A percentile compares a stretch with the other conserved stretches of the same genome.
phyloP scores from a whole-genome alignment of 2,797 vertebrate genomes.

The Vireo griseus region DNA sequence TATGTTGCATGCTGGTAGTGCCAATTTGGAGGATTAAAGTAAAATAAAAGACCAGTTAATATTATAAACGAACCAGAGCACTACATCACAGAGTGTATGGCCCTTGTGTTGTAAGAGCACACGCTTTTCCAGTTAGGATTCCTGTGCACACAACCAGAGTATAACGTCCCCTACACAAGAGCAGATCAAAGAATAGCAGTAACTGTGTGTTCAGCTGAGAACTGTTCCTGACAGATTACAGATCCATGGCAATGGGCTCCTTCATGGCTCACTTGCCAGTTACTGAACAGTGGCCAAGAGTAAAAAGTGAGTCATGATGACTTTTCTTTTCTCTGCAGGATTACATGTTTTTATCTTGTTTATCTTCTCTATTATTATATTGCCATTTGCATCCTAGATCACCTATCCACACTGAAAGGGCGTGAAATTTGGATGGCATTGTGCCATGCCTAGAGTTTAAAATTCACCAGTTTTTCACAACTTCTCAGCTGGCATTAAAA shows the following conservation, averaged over 20 bases:
- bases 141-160: background rate
- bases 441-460: background rate
- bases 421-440: background rate
- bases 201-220: constrained; percentile 29
- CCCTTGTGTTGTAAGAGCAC: background rate
- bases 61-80: background rate
- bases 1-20: background rate
- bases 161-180: background rate
- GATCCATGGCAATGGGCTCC: constrained; percentile 22
- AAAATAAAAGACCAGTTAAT: background rate
- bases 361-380: background rate
- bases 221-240: constrained; percentile 59
- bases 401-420: background rate
- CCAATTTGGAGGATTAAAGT: background rate
- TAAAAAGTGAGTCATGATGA: constrained; percentile 10
- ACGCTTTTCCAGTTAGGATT: constrained; percentile 1
- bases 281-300: constrained; percentile 48
- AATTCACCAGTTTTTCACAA: background rate
- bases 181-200: constrained; percentile 51
- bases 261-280: constrained; percentile 13
- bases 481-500: background rate
- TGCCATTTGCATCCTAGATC: background rate
- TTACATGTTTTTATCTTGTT: constrained; percentile 25
- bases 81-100: background rate
- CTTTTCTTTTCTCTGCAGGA: constrained; percentile 11